Conservation (phyloP, 2,797 vertebrate genomes). For the Dendrocincla fuliginosa region DNA sequence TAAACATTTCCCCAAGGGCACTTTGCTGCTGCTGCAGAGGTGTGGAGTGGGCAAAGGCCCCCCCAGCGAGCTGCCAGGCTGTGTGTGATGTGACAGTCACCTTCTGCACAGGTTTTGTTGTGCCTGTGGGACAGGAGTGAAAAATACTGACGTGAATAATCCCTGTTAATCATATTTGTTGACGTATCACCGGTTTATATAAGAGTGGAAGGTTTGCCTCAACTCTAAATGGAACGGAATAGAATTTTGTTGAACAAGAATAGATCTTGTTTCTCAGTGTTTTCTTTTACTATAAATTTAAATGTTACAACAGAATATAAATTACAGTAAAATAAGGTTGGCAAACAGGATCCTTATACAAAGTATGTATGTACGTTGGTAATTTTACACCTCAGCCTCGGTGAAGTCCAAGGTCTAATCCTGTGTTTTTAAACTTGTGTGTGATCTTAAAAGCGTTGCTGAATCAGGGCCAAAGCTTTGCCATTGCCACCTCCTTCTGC, state of each 20-base stretch:
- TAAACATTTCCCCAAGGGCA: neutral
- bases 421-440: conserved; percentile 20
- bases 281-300: conserved; percentile 45
- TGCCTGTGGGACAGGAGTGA: conserved; percentile 10
- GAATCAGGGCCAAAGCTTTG: conserved; percentile 23
- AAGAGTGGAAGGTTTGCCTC: neutral
- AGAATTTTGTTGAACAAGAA: conserved; percentile 20
- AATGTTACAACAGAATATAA: conserved; percentile 62
- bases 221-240: neutral
- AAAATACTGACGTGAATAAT: conserved; percentile 11
- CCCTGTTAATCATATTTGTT: neutral
- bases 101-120: neutral
- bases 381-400: neutral
- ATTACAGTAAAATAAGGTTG: conserved; percentile 44
- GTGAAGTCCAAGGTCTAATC: conserved; percentile 43
- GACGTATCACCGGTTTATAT: neutral
- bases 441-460: conserved; percentile 60
- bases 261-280: conserved; percentile 36
- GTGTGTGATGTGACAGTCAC: conserved; percentile 6
- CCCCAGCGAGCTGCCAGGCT: neutral
- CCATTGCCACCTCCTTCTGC: conserved; percentile 9
- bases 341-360: conserved; percentile 45
- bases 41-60: neutral
- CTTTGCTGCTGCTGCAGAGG: neutral
- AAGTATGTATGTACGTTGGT: neutral